These are phyloP conservation scores for Ectropis grisescens DNA, from an alignment of 1,140 invertebrate genomes.

Conservation along the genomic window DNA sequence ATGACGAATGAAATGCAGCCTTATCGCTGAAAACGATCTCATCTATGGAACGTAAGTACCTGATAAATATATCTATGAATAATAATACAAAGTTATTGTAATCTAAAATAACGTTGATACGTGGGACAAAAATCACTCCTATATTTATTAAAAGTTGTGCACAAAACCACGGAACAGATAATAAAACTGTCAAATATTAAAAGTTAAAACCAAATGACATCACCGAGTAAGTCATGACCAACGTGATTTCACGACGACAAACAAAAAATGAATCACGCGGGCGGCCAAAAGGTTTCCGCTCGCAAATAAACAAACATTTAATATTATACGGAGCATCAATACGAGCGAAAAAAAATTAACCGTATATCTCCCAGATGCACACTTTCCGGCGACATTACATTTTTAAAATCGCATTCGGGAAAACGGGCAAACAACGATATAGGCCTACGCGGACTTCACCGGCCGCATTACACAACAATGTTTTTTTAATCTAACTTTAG, in stretches of 20 bases:
- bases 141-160: too few relatives aligned
- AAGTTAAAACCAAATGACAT: too few relatives aligned
- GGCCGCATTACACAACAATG: conserved; percentile 31
- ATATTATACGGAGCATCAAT: conserved; percentile 47
- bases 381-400: conserved; percentile 50
- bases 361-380: conserved; percentile 48
- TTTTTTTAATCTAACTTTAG: conserved; percentile 69
- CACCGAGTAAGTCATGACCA: too few relatives aligned
- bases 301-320: conserved; percentile 51
- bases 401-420: conserved; percentile 61
- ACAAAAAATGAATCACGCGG: conserved; percentile 31
- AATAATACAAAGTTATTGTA: too few relatives aligned
- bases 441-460: conserved; percentile 59
- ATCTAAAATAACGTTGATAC: too few relatives aligned
- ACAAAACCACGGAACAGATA: too few relatives aligned
- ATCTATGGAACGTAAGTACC: too few relatives aligned
- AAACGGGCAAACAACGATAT: conserved; percentile 29
- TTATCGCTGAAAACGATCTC: too few relatives aligned
- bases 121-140: too few relatives aligned
- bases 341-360: conserved; percentile 49
- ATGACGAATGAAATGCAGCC: too few relatives aligned
- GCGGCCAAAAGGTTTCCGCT: conserved; percentile 23
- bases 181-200: too few relatives aligned
- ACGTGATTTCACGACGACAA: conserved; percentile 32
- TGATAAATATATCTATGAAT: too few relatives aligned